These are phyloP conservation scores for Hylaea fasciaria DNA, from an alignment of 2,888 invertebrate species.

Conservation along the genomic window DNA sequence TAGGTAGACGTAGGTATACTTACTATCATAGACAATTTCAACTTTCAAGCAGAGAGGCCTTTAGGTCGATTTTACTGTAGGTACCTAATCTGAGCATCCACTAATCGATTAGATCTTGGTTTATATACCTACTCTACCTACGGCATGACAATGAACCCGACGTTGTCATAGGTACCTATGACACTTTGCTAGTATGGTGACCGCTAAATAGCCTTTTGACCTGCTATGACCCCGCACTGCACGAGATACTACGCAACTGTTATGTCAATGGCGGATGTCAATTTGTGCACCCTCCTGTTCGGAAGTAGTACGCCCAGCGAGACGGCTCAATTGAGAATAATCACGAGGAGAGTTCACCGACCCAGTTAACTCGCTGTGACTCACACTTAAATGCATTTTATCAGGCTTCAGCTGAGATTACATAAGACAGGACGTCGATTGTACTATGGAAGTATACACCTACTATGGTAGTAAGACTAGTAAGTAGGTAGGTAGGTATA, in stretches of 20 bases:
- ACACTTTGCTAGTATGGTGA: slow-evolving; percentile 19
- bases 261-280: slow-evolving; percentile 25
- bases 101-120: too few relatives aligned
- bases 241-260: slow-evolving; percentile 10
- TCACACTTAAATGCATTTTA: slow-evolving; percentile 11
- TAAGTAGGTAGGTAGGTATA: too few relatives aligned
- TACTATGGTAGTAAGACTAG: too few relatives aligned
- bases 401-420: slow-evolving; percentile 19
- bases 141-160: too few relatives aligned
- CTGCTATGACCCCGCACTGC: slow-evolving; percentile 28
- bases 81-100: too few relatives aligned
- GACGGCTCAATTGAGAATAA: slow-evolving; percentile 24
- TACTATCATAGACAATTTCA: too few relatives aligned
- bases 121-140: too few relatives aligned
- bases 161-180: neutral
- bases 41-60: too few relatives aligned
- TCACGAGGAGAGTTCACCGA: slow-evolving; percentile 17
- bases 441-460: too few relatives aligned
- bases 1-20: too few relatives aligned
- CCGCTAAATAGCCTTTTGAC: slow-evolving; percentile 28
- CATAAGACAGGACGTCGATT: too few relatives aligned
- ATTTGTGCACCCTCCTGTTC: slow-evolving; percentile 28
- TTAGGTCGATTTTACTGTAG: too few relatives aligned
- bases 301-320: slow-evolving; percentile 15
- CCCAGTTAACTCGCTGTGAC: slow-evolving; percentile 10